Evolutionary conservation across 2,113 vertebrate genomes (phyloP), one percentile per base, ranked within the genome.

Genomic region (Hyla sarda): DNA sequence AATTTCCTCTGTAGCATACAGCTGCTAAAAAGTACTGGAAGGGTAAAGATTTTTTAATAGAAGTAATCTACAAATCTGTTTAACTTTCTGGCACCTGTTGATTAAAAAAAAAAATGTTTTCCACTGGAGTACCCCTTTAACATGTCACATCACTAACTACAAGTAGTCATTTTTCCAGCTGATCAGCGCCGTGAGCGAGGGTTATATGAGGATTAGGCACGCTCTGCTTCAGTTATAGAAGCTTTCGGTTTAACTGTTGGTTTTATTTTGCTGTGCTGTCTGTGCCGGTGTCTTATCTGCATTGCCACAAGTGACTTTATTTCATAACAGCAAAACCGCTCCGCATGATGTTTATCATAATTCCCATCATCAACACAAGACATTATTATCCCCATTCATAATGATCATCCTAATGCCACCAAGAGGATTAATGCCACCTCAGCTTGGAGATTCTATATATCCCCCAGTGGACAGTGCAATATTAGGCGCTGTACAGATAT

Each of bases 241-340:
- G 34, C 41, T n/a, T 73, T 73, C 37, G 0, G 21, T 73, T 73
- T 47, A 47, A 73, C 72, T 16, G 72, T 11, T 47, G 9, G 2
- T 56, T 5, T 34, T 80, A n/a, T 45, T 74, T 25, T 74, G 34
- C 37, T 34, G 21, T 69, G 34, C 69, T n/a, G 41, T n/a, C 69
- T n/a, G 41, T n/a, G 34, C 23, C 72, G 25, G 72, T 47, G 41
- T 74, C 72, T 74, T 74, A 74, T 74, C 72, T 74, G 16, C 23
- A 8, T 19, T 47, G 41, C 72, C 72, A 74, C n/a, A 74, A 74
- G 72, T 74, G 72, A 71, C 72, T 73, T 73, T 47, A 17, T 74
- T 47, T 74, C 72, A 48, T 74, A 74, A 74, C 41, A 74, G 21
- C 71, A 74, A 41, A 48, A 45, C 72, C 72, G 23, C 37, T 25